phyloP scores from a whole-genome alignment of 2,113 vertebrate species.

The Calidris pugnax region DNA sequence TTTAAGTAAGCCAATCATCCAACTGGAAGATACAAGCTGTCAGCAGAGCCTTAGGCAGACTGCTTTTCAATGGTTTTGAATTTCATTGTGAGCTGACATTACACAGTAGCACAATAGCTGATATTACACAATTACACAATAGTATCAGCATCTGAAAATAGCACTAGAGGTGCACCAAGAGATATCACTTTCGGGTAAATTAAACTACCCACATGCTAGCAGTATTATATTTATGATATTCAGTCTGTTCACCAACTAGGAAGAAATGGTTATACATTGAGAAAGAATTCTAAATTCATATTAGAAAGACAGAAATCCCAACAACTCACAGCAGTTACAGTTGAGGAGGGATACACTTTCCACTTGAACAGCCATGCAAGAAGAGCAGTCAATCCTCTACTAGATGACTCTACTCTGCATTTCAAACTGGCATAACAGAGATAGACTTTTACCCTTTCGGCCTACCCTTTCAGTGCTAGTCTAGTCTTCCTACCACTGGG shows the following conservation, averaged over 20 bases:
- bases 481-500: background rate
- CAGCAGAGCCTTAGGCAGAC: background rate
- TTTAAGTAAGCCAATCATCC: background rate
- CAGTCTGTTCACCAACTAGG: background rate
- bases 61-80: background rate
- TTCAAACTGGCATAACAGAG: background rate
- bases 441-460: background rate
- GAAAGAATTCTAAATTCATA: background rate
- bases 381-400: background rate
- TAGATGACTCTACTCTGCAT: background rate
- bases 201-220: background rate
- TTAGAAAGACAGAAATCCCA: background rate
- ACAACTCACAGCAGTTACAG: background rate
- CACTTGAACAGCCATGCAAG: background rate
- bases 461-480: background rate
- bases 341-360: background rate
- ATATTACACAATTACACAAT: background rate
- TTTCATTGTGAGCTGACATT: background rate
- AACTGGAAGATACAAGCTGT: background rate
- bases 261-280: background rate
- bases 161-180: background rate
- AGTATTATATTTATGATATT: background rate
- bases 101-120: background rate
- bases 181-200: background rate
- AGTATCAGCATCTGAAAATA: background rate